Evolutionary conservation across 1,140 invertebrate species (phyloP), one percentile per base, ranked within the genome.

Genomic region (Drosophila azteca): DNA sequence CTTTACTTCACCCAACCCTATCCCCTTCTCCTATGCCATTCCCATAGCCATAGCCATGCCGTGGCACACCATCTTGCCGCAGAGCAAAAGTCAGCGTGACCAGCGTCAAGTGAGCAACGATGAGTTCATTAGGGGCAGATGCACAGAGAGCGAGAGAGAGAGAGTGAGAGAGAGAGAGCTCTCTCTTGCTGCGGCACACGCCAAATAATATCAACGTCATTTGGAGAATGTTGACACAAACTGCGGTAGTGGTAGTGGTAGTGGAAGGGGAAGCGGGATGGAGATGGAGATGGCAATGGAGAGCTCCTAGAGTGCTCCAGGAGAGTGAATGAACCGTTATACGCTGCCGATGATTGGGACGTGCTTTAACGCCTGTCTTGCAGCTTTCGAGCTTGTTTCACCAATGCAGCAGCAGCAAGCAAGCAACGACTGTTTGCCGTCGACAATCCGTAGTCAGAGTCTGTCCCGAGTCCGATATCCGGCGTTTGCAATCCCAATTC

Each of bases 361-460:
- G 77, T 79, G 77, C 77, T 65, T 73, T 77, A 79, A 69, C 77
- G 77, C 77, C 53, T 73, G 74, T 79, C 77, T 77, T 64, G 59
- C 55, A 79, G 77, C 77, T 79, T 79, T 73, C 74, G 68, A 69
- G 77, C 73, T 79, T 77, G 77, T 73, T 73, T 77, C 73, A 77
- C 63, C 53, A 66, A 53, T 76, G 76, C 76, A 26, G 24, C 17
- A 20, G 17, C 17, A 20, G 17, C 17, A 20, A 20, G 17, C 24
- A 65, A 61, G 65, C 65, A 57, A 45, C 62, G 61, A 69, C 71
- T 75, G 71, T 70, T 75, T 77, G 35, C 35, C 35, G 4, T 39
- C 35, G 35, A 39, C 35, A 39, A 39, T 13, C 35, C 35, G 35
- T 39, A 39, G 35, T 13, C 11, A 4, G 11, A 39, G 11, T 39